A percentile compares a stretch with the other conserved stretches of the same genome.
Conservation (phyloP, 2,113 vertebrate species). For the Theristicus caerulescens region DNA sequence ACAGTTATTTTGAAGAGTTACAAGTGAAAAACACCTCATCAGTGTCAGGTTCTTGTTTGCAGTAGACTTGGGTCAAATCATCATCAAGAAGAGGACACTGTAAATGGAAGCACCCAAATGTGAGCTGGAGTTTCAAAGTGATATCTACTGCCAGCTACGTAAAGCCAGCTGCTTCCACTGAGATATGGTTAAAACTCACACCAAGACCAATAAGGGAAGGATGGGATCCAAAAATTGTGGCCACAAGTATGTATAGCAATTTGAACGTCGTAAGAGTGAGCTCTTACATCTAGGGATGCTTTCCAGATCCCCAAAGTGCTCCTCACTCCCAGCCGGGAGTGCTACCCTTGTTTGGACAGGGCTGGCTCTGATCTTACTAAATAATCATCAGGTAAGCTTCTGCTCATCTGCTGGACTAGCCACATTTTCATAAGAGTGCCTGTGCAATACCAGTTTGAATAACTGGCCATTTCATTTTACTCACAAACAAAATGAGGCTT, state of each 20-base stretch:
- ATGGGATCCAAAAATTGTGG: neutral
- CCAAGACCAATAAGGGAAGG: neutral
- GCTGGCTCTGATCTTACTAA: neutral
- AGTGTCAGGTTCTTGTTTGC: neutral
- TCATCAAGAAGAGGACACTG: neutral
- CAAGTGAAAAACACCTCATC: neutral
- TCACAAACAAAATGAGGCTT: slow-evolving; percentile 42
- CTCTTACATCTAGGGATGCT: neutral
- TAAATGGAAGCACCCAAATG: neutral
- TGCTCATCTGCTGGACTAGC: neutral
- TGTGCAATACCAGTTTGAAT: slow-evolving; percentile 50
- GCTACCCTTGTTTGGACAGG: neutral
- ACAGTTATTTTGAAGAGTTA: neutral
- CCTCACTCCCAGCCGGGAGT: neutral
- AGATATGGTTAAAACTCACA: neutral
- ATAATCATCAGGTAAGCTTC: neutral
- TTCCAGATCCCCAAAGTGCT: neutral
- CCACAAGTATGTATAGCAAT: neutral
- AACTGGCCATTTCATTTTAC: slow-evolving; percentile 55
- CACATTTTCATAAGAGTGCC: slow-evolving; percentile 58
- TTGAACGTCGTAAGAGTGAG: neutral
- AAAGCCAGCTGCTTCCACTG: neutral
- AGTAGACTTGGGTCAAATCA: neutral
- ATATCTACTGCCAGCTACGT: neutral
- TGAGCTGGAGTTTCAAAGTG: neutral